phyloP scores from a whole-genome alignment of 2,888 invertebrate genomes.

The Andricus curvator region DNA sequence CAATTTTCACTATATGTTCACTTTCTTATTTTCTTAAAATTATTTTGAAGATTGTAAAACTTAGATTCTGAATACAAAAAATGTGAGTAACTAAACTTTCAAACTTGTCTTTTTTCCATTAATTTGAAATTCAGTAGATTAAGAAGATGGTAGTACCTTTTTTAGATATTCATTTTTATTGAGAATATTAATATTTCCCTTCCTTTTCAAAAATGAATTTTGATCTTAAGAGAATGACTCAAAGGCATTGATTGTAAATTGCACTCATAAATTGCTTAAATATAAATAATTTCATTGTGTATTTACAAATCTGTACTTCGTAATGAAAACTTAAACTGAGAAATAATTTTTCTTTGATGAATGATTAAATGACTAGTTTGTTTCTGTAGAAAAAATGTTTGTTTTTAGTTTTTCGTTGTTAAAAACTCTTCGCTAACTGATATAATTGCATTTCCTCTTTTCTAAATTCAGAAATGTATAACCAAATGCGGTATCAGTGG shows the following conservation, averaged over 20 bases:
- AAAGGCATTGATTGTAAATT: background rate
- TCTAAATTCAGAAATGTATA: conserved; percentile 32
- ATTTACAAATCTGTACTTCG: no score
- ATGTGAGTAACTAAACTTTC: no score
- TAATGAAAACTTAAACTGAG: background rate
- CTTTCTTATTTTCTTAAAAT: no score
- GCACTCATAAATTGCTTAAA: background rate
- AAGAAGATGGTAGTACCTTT: no score
- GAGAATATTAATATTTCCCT: background rate
- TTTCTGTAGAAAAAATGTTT: background rate
- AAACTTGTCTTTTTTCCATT: no score
- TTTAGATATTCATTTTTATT: no score
- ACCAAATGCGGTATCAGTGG: conserved; percentile 31
- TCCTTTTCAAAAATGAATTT: background rate
- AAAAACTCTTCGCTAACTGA: background rate
- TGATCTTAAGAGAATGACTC: background rate
- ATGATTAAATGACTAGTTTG: background rate
- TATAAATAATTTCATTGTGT: background rate
- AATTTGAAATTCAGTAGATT: no score
- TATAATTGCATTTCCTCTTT: conserved; percentile 17
- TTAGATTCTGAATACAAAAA: no score
- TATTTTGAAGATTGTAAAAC: no score
- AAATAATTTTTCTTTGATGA: background rate
- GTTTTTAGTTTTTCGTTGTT: background rate
- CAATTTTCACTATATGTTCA: no score